These are phyloP conservation scores for Pseudococcus viburni DNA, from an alignment of 2,888 invertebrate species.

Conservation along the genomic window DNA sequence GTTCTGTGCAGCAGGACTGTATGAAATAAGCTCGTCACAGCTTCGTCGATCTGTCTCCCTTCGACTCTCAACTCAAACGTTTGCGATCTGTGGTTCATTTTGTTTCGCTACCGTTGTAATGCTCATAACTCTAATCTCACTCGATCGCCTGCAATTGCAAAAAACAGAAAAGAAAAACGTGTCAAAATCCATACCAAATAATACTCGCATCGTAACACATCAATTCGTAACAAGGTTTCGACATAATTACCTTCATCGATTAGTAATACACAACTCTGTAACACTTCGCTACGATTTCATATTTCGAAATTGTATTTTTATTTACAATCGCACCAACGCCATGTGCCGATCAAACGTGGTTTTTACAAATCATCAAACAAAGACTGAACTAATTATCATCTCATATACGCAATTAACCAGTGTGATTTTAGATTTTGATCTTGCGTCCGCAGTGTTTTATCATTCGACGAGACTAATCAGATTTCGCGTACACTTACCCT, in stretches of 20 bases:
- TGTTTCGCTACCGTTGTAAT: slow-evolving; percentile 22
- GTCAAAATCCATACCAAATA: background rate
- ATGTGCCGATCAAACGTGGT: slow-evolving; percentile 21
- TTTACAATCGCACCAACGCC: background rate
- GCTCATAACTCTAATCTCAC: background rate
- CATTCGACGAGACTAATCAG: background rate
- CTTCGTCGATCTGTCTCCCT: slow-evolving; percentile 92
- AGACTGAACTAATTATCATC: slow-evolving; percentile 37
- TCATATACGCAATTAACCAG: slow-evolving; percentile 44
- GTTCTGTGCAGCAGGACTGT: slow-evolving; percentile 92
- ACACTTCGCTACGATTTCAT: slow-evolving; percentile 5
- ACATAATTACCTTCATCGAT: slow-evolving; percentile 47
- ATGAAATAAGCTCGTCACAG: slow-evolving; percentile 91
- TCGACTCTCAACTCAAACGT: slow-evolving; percentile 79
- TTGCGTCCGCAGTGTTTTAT: slow-evolving; percentile 44
- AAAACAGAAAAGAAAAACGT: background rate
- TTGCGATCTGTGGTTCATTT: slow-evolving; percentile 72
- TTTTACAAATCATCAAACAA: slow-evolving; percentile 31
- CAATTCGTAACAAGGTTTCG: slow-evolving; percentile 6
- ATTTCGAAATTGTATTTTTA: background rate
- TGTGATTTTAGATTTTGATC: slow-evolving; percentile 36
- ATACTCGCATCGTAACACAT: background rate
- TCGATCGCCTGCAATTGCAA: background rate
- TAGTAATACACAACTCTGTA: background rate
- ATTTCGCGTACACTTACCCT: slow-evolving; percentile 15